These are phyloP conservation scores for Stenodema calcarata DNA, from an alignment of 2,888 invertebrate genomes.

Conservation along the genomic window DNA sequence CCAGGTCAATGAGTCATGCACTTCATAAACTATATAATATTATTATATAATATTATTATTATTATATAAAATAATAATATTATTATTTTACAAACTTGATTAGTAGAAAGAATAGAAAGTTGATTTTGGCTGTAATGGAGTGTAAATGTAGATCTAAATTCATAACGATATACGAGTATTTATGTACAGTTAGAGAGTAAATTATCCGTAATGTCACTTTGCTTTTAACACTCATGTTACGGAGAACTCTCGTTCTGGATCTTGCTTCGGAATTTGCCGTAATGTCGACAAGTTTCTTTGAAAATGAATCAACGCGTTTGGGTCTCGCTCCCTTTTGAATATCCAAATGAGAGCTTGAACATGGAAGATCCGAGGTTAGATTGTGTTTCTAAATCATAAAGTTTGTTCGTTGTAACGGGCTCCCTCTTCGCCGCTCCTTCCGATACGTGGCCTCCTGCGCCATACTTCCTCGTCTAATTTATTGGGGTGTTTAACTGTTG, in stretches of 20 bases:
- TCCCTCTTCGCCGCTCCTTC: not conserved
- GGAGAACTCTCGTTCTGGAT: not conserved
- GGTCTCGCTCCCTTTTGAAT: not conserved
- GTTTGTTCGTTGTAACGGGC: not conserved
- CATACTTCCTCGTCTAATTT: not conserved
- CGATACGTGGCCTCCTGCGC: not conserved
- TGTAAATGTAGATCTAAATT: no score
- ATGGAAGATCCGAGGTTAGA: not conserved
- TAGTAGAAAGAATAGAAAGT: no score
- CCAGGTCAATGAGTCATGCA: no score
- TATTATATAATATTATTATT: no score
- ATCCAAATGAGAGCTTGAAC: not conserved
- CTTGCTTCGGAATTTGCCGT: not conserved
- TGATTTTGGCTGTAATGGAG: no score
- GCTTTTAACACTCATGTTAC: not conserved
- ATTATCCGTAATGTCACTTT: not conserved
- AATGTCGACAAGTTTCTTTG: not conserved
- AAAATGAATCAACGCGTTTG: not conserved
- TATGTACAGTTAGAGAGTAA: no score
- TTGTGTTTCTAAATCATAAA: conserved; percentile 2
- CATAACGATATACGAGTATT: no score
- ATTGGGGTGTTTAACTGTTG: not conserved
- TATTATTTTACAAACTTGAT: no score
- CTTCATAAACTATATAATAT: no score
- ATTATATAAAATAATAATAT: no score